Evolutionary conservation across 2,113 vertebrate species (phyloP), one percentile per base, ranked within the genome.

Genomic region (Cavia aperea): DNA sequence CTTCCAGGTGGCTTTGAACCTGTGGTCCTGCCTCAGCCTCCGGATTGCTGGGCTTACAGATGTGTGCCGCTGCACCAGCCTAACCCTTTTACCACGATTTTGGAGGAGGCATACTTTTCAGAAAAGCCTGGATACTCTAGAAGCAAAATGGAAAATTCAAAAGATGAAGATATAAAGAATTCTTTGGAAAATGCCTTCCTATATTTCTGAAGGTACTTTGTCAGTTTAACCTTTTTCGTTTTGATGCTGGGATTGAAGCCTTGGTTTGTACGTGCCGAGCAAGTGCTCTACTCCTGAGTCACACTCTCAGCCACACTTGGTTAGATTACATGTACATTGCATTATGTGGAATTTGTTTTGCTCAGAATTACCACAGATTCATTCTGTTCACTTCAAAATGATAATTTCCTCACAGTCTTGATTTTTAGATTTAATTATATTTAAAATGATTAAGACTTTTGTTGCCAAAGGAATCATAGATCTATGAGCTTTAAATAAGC

Each of bases 91-190:
- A 81, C 39, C 24, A 21, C 16, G 19, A 39, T 51, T n/a, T 86
- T 51, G 66, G 23, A 49, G 36, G 58, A 73, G 36, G 81, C 33
- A 75, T 19, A 36, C 21, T 86, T 56, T 86, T 73, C 86, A 26
- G n/a, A 31, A 90, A 89, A 86, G 51, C 36, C 18, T 66, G n/a
- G 51, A 68, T 88, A 70, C 54, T 33, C 39, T 62, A 65, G 79
- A 89, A 54, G 72, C 26, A 70, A 62, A 92, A 68, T 88, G 54
- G 54, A 54, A 88, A 78, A 70, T 68, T 86, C 78, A 88, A 51
- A 86, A 89, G 70, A n/a, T 65, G 56, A 90, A 90, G 85, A 93
- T 85, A 60, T 43, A 94, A 58, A 12, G 26, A 51, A 88, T 88
- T 88, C 68, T 68, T 91, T 24, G 12, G 83, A 88, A 91, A n/a